Conservation (phyloP, 2,888 invertebrate species). For the Electrophaes corylata region DNA sequence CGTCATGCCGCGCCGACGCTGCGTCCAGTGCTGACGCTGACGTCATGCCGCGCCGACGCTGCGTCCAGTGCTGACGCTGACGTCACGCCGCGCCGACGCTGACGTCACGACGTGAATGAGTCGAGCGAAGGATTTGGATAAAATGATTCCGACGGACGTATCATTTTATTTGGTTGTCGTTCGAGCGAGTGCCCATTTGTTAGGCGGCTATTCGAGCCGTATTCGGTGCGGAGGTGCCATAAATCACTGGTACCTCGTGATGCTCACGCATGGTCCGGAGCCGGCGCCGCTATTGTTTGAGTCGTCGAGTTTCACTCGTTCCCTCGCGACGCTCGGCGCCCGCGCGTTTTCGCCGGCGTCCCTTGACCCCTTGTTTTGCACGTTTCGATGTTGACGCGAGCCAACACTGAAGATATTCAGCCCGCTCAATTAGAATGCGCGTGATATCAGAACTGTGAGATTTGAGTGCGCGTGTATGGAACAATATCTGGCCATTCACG, state of each 20-base stretch:
- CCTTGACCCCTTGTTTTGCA: constrained; percentile 8
- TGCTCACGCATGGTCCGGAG: constrained; percentile 51
- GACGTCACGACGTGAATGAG: no score
- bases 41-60: no score
- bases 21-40: no score
- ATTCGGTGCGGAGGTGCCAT: constrained; percentile 49
- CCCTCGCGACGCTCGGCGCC: neutral
- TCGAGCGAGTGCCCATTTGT: constrained; percentile 52
- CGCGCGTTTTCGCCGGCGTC: neutral
- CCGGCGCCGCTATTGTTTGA: constrained; percentile 46
- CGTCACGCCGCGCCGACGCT: no score
- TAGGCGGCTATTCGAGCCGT: constrained; percentile 51
- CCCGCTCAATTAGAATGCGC: neutral
- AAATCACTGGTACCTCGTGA: constrained; percentile 50
- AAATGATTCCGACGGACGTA: constrained; percentile 53
- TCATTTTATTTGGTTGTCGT: constrained; percentile 60
- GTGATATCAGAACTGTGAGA: no score
- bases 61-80: no score
- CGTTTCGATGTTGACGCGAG: constrained; percentile 1
- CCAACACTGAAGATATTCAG: constrained; percentile 2
- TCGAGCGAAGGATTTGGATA: constrained; percentile 46
- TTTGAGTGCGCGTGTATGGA: no score
- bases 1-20: no score
- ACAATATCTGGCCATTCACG: constrained; percentile 1
- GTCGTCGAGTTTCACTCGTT: constrained; percentile 30